Percentiles rank a stretch among this genome's conserved stretches.
Conservation (phyloP, 2,113 vertebrate species). For the Coracopsis vasa region DNA sequence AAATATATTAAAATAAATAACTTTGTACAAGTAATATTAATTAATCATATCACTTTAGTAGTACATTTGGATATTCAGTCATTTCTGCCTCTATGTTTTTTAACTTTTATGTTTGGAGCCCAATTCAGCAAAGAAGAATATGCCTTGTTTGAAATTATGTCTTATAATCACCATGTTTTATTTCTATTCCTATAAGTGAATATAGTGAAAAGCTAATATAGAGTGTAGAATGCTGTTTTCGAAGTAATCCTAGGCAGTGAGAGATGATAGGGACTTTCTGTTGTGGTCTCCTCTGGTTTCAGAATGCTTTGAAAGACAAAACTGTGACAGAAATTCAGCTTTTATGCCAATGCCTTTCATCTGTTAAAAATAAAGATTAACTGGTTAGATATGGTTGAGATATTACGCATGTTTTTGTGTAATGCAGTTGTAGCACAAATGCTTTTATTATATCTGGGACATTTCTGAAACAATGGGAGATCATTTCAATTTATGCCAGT, state of each 20-base stretch:
- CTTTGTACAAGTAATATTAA: background rate
- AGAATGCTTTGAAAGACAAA: background rate
- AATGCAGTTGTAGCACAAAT: background rate
- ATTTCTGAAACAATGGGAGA: background rate
- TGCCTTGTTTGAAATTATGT: background rate
- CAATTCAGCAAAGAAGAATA: background rate
- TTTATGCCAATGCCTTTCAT: background rate
- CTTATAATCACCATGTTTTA: background rate
- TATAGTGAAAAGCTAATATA: background rate
- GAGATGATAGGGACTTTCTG: background rate
- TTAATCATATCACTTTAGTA: background rate
- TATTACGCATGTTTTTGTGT: background rate
- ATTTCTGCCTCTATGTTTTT: background rate
- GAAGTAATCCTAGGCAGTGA: accelerated
- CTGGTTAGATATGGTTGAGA: background rate
- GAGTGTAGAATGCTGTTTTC: background rate
- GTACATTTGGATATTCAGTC: background rate
- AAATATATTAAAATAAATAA: constrained; percentile 52
- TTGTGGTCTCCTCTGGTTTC: background rate
- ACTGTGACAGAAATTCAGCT: background rate
- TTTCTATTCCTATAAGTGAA: background rate
- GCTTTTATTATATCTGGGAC: background rate
- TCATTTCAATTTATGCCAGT: background rate
- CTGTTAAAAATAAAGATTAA: background rate
- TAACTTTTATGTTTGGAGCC: background rate